These are phyloP conservation scores for Amphiura filiformis DNA, from an alignment of 35 echinoderm and acorn worm species.

Conservation along the genomic window DNA sequence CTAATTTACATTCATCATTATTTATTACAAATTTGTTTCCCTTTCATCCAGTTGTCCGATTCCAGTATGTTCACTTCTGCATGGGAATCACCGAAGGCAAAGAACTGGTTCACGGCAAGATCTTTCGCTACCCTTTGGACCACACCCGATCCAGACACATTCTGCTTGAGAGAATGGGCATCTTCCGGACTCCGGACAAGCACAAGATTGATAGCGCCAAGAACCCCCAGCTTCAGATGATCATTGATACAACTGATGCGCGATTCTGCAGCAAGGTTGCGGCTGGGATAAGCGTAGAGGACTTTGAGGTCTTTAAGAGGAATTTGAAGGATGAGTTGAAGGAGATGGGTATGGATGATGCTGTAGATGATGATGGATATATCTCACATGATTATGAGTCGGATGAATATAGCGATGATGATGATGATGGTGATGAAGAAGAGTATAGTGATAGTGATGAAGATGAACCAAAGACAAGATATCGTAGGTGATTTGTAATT, in stretches of 20 bases:
- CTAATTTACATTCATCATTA: no score
- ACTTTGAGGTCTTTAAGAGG: constrained; percentile 40
- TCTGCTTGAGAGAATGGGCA: constrained; percentile 63
- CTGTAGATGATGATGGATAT: constrained; percentile 16
- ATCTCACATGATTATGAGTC: not conserved
- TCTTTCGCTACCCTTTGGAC: constrained; percentile 72
- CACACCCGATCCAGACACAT: constrained; percentile 65
- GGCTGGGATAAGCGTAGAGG: constrained; percentile 37
- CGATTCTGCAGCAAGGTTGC: constrained; percentile 46
- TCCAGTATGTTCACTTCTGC: constrained; percentile 73
- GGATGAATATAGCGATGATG: constrained; percentile 15
- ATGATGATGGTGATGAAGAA: constrained; percentile 20
- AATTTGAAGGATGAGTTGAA: constrained; percentile 49
- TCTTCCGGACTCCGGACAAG: constrained; percentile 69
- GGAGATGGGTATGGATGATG: constrained; percentile 9
- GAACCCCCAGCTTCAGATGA: constrained; percentile 56
- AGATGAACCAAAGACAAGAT: not conserved
- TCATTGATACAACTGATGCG: constrained; percentile 66
- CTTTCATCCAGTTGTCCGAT: constrained; percentile 48
- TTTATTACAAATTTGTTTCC: not conserved
- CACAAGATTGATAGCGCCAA: constrained; percentile 28
- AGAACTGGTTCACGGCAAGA: constrained; percentile 65
- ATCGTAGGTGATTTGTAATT: constrained; percentile 11
- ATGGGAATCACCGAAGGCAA: constrained; percentile 62
- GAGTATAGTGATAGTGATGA: not conserved